phyloP scores from a whole-genome alignment of 2,797 vertebrate species.

The Oreonectes daqikongensis region DNA sequence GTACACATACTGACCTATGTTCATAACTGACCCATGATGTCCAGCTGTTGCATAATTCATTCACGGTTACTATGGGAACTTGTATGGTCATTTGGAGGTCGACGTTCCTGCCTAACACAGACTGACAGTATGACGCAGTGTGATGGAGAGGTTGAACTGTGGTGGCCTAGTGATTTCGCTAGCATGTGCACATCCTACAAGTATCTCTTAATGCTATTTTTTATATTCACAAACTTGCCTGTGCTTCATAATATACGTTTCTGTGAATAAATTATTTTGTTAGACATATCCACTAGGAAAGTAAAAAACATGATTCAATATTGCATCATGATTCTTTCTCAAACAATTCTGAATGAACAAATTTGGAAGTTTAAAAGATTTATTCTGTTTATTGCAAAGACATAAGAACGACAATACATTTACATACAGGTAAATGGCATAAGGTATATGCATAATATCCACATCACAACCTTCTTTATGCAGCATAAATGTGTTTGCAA shows the following conservation, averaged over 20 bases:
- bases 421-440: too few relatives aligned
- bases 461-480: too few relatives aligned
- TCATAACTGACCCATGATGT: slow-evolving; percentile 65
- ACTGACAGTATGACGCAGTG: slow-evolving; percentile 57
- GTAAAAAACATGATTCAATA: background rate
- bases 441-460: too few relatives aligned
- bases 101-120: slow-evolving; percentile 65
- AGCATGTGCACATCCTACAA: background rate
- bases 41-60: slow-evolving; percentile 72
- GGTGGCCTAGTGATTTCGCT: slow-evolving; percentile 3
- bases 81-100: slow-evolving; percentile 63
- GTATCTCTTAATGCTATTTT: background rate
- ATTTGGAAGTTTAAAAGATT: too few relatives aligned
- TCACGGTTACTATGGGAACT: slow-evolving; percentile 72
- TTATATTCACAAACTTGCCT: background rate
- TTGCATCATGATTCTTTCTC: too few relatives aligned
- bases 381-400: too few relatives aligned
- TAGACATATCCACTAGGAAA: background rate
- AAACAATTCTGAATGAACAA: too few relatives aligned
- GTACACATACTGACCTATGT: slow-evolving; percentile 41
- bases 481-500: too few relatives aligned
- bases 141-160: slow-evolving; percentile 49
- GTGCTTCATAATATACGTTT: background rate
- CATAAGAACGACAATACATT: too few relatives aligned
- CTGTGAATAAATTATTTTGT: background rate